Percentiles rank a stretch among this genome's conserved stretches.
Conservation (phyloP, 2,888 invertebrate species). For the Tortrix viridana region DNA sequence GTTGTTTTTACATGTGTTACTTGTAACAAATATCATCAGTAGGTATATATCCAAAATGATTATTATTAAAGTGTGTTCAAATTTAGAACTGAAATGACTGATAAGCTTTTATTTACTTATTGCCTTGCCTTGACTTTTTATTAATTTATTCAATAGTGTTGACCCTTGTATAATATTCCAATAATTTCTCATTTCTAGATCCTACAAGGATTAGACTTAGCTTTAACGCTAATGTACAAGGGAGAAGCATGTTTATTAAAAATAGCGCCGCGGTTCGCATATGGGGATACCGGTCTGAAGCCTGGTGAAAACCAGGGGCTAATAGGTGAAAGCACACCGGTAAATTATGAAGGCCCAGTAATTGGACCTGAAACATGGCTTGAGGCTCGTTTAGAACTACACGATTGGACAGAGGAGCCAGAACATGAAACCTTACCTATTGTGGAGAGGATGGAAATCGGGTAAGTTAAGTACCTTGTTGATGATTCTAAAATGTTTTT, state of each 20-base stretch:
- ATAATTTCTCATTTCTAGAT: slow-evolving; percentile 62
- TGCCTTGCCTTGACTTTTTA: too few relatives aligned
- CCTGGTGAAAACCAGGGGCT: slow-evolving; percentile 70
- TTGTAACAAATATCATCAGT: too few relatives aligned
- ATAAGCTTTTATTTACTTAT: too few relatives aligned
- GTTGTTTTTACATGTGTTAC: too few relatives aligned
- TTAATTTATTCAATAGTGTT: too few relatives aligned
- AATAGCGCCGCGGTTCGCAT: slow-evolving; percentile 92
- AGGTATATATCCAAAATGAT: too few relatives aligned
- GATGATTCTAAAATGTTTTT: not conserved
- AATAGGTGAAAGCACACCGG: slow-evolving; percentile 63
- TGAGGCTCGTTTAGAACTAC: slow-evolving; percentile 88
- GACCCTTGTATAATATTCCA: too few relatives aligned
- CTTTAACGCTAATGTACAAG: slow-evolving; percentile 92
- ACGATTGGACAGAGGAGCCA: slow-evolving; percentile 87
- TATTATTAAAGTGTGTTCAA: too few relatives aligned
- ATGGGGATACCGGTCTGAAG: slow-evolving; percentile 89
- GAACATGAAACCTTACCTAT: slow-evolving; percentile 87
- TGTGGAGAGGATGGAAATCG: slow-evolving; percentile 88
- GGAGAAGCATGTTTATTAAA: slow-evolving; percentile 90
- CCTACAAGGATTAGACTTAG: slow-evolving; percentile 93
- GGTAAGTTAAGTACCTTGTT: slow-evolving; percentile 82
- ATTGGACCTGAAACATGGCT: slow-evolving; percentile 88
- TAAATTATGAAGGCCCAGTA: slow-evolving; percentile 74
- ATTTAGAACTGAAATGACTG: too few relatives aligned